These are phyloP conservation scores for Mesitornis unicolor DNA, from an alignment of 2,113 vertebrate species.

Conservation along the genomic window DNA sequence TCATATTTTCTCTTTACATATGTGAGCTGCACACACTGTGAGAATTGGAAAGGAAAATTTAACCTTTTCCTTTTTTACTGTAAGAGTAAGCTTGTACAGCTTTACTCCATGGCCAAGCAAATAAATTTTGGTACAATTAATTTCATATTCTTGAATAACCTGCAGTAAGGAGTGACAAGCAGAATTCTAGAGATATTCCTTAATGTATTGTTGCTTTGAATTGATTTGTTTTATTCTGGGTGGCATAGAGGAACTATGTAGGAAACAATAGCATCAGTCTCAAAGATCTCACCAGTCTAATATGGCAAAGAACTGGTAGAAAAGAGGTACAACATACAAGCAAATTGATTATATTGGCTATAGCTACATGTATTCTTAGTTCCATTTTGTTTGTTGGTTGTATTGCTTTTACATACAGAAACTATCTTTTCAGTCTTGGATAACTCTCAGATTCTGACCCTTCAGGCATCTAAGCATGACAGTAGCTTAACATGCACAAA, in stretches of 20 bases:
- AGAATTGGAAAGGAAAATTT: background rate
- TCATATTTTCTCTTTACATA: conserved; percentile 13
- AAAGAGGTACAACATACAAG: background rate
- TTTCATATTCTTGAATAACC: background rate
- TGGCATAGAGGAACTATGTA: background rate
- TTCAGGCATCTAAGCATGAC: background rate
- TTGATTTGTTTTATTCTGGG: conserved; percentile 19
- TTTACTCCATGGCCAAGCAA: background rate
- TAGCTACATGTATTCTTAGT: background rate
- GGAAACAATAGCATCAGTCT: conserved; percentile 18
- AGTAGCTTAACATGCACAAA: background rate
- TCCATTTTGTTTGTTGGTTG: background rate
- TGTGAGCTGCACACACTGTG: background rate
- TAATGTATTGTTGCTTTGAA: conserved; percentile 15
- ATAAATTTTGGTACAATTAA: background rate
- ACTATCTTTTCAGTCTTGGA: background rate
- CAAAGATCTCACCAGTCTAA: background rate
- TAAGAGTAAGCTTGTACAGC: background rate
- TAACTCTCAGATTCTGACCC: background rate
- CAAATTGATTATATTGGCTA: background rate
- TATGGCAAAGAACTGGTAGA: background rate
- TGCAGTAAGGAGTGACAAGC: background rate
- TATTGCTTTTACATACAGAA: background rate
- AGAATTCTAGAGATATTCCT: background rate
- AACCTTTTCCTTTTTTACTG: background rate